Evolutionary conservation across 2,797 vertebrate genomes (phyloP), one percentile per base, ranked within the genome.

Genomic region (Pseudopleuronectes americanus): DNA sequence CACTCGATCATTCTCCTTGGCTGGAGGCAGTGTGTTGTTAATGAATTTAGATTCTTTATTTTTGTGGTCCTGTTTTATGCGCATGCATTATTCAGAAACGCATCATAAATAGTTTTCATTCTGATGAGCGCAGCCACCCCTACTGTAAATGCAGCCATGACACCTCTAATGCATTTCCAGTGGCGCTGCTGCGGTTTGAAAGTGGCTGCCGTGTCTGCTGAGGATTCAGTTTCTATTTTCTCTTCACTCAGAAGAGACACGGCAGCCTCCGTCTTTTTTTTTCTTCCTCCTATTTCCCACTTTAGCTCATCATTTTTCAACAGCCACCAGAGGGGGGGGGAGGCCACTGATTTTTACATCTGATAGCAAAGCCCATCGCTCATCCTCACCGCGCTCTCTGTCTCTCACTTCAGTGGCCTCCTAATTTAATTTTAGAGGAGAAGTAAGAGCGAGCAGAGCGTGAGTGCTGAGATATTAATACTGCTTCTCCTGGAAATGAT

Each of bases 221-320:
- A 88, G 81, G 81, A 77, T 75, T 68, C 74, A 43, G 64, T 81
- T 85, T 88, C 74, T 82, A 72, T 78, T 80, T 77, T 78, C 65
- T 87, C 74, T 77, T 83, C 77, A 49, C 65, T 89, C 77, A 60
- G 61, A 75, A 76, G 61, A 9, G 22, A 77, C 64, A 77, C 69
- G 31, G 69, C 71, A 75, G 68, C 69, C 64, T 66, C 47, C 45
- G 16, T 58, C 64, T 57, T 72, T 77, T 81, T 78, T 33, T 60
- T 76, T 76, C 76, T 33, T 43, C 64, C 74, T 84, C 74, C 73
- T 74, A 71, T 87, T 87, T 88, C 78, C 77, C 72, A 84, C 85
- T 90, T 90, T 80, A 80, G 77, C 82, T 90, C 86, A 86, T 89
- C 86, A 80, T 89, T 87, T 92, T 87, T 91, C 87, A 90, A 67